These are phyloP conservation scores for Monopis laevigella DNA, from an alignment of 2,888 invertebrate genomes.

Conservation along the genomic window DNA sequence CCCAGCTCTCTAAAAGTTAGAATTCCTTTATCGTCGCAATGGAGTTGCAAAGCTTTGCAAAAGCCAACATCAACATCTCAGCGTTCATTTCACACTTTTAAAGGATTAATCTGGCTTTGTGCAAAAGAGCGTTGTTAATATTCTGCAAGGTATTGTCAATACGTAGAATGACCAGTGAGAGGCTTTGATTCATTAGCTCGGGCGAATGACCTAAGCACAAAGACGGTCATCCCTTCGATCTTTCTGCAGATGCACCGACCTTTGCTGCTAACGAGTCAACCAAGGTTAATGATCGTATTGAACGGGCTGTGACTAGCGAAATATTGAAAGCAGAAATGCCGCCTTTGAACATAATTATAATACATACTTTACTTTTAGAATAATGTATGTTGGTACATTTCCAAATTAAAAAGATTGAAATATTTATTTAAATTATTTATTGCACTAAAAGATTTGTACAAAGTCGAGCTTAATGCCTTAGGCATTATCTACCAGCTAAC, in stretches of 20 bases:
- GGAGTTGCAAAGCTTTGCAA: no score
- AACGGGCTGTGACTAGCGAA: constrained; percentile 41
- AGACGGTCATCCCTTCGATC: constrained; percentile 46
- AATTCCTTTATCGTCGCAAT: no score
- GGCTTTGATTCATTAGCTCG: constrained; percentile 54
- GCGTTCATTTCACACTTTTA: constrained; percentile 53
- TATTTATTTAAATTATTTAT: no score
- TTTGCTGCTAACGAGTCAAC: constrained; percentile 54
- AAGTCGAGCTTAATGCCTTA: no score
- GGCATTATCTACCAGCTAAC: no score
- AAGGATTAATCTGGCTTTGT: constrained; percentile 57
- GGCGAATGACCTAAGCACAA: constrained; percentile 57
- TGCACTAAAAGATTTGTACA: no score
- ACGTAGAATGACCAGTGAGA: constrained; percentile 35
- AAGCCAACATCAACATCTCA: constrained; percentile 17
- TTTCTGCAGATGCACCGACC: constrained; percentile 51
- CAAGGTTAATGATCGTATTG: constrained; percentile 54
- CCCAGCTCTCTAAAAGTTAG: no score
- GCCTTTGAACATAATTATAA: no score
- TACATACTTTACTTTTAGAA: no score
- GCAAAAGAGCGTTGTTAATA: constrained; percentile 40
- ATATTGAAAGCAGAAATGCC: no score
- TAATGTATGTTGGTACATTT: no score
- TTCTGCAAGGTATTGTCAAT: constrained; percentile 57
- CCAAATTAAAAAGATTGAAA: no score